Percentiles rank a stretch among this genome's conserved stretches.
Conservation (phyloP, 2,797 vertebrate species). For the Pseudochirops cupreus region DNA sequence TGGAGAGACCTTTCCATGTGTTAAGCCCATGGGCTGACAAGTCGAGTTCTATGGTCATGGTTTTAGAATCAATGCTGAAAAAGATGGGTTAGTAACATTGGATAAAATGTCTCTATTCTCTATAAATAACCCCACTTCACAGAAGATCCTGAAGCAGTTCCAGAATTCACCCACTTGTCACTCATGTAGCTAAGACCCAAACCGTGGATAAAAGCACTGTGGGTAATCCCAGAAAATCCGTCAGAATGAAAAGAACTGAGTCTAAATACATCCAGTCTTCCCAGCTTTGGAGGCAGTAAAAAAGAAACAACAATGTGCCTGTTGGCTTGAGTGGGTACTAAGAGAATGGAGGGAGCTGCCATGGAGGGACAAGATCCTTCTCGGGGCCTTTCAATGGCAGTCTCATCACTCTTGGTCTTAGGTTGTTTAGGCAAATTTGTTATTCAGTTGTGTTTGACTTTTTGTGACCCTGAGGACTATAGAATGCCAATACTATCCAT, state of each 20-base stretch:
- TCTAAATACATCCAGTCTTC: background rate
- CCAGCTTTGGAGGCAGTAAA: background rate
- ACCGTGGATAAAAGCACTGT: background rate
- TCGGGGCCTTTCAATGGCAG: background rate
- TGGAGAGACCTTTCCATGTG: background rate
- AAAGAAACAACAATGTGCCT: background rate
- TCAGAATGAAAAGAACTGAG: background rate
- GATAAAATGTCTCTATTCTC: conserved; percentile 1
- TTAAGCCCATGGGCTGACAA: background rate
- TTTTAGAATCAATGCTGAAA: background rate
- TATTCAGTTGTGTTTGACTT: background rate
- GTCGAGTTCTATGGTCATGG: background rate
- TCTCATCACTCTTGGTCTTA: background rate
- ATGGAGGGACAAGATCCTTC: background rate
- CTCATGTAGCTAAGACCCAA: background rate
- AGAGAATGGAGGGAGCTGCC: background rate
- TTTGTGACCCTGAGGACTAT: background rate
- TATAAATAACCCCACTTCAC: conserved; percentile 19
- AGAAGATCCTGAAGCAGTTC: background rate
- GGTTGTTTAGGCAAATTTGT: background rate
- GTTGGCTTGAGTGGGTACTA: background rate
- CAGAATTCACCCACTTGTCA: conserved; percentile 1
- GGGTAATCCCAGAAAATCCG: background rate
- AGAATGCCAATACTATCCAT: background rate
- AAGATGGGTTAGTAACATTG: background rate